Base-by-base conservation (phyloP, 2,888 invertebrate species). In the Augochlorella aurata region DNA sequence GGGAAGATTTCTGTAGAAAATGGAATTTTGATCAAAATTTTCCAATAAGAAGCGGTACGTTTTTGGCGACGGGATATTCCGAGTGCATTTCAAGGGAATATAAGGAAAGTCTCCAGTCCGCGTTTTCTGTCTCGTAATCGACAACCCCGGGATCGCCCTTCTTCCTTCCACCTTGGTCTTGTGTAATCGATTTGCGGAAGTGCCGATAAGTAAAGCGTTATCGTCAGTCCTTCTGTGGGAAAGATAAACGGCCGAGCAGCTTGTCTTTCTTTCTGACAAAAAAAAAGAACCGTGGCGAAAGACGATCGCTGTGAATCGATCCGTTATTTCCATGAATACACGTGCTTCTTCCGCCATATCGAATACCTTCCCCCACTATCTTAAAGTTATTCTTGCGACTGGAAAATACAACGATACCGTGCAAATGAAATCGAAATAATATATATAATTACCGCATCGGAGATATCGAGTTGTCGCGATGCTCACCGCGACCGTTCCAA, bases 111-210 rank as follows among this genome's bases (percentile, higher is more conserved):
- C 74, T 70, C 67, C 74, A n/a, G 45, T 65, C 61, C 69, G 16
- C 58, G 54, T 78, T 63, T 70, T 74, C 69, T 70, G 67, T 54
- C 74, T 44, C 66, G 70, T 74, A 74, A 79, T 81, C 81, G 79
- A 67, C 79, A 18, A n/a, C 38, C 50, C 67, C 68, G 65, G 65
- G 49, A 68, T 52, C 24, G 47, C 44, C n/a, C 72, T 74, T 68
- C 73, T 81, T 79, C 67, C 83, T 79, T 74, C 50, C 54, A 67
- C 61, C 73, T 79, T 75, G 67, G 75, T 77, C 70, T 83, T 74
- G 78, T 87, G 81, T 84, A 88, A 88, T 87, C 85, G 88, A 88
- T 87, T 87, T 85, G 85, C 85, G 87, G 87, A 88, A 88, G 82
- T 82, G 81, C 69, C 88, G 87, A 88, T 88, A 88, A 88, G 83